Conservation (phyloP, 1,140 invertebrate genomes). For the Aplysia californica region DNA sequence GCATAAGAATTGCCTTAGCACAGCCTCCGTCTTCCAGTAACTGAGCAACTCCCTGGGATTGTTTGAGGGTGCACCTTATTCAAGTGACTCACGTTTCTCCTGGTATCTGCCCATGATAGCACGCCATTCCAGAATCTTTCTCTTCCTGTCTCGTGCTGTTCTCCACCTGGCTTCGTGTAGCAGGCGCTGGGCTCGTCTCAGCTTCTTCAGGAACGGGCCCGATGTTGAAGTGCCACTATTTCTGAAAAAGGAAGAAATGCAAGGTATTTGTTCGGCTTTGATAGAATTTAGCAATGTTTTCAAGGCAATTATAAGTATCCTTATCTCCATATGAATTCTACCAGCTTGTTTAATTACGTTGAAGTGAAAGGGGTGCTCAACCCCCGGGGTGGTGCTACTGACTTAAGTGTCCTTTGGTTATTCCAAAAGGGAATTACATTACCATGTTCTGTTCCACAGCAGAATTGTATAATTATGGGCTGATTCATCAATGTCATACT, state of each 20-base stretch:
- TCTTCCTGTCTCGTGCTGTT: neutral
- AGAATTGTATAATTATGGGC: too few species aligned
- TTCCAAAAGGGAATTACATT: too few species aligned
- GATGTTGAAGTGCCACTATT: neutral
- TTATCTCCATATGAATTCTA: neutral
- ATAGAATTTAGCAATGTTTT: too few species aligned
- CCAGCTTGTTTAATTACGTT: neutral
- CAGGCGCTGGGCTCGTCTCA: slow-evolving; percentile 13
- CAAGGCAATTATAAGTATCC: too few species aligned
- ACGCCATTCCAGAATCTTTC: neutral
- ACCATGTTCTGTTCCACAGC: too few species aligned
- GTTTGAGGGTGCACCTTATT: neutral
- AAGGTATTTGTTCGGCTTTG: too few species aligned
- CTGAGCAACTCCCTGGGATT: neutral
- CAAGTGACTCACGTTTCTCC: neutral
- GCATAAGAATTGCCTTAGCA: neutral
- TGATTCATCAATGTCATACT: too few species aligned
- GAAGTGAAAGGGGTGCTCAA: neutral
- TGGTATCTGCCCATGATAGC: slow-evolving; percentile 11
- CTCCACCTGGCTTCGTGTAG: neutral
- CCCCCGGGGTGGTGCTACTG: neutral
- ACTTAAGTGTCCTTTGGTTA: too few species aligned
- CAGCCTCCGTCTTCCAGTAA: neutral
- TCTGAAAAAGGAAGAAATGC: neutral
- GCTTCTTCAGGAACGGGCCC: slow-evolving; percentile 14